Evolutionary conservation across 2,888 invertebrate genomes (phyloP).

Genomic region (Acrobasis suavella): DNA sequence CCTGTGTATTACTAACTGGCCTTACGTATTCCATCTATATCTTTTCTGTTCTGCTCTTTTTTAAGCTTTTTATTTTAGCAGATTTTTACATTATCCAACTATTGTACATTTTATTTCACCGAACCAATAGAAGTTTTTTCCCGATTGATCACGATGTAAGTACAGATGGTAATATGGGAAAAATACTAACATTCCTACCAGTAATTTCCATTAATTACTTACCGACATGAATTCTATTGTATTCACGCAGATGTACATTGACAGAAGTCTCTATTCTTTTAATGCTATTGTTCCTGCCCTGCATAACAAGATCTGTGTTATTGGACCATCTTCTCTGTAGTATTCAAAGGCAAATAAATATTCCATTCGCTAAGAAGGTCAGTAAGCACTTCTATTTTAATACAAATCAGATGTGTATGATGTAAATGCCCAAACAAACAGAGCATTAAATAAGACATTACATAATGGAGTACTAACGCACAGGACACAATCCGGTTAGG

Average conservation of each 20-base stretch:
- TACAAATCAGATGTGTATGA: neutral
- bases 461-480: constrained; percentile 1
- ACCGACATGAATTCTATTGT: neutral
- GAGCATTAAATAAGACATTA: constrained; percentile 11
- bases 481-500: neutral
- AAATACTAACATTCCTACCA: too few species aligned
- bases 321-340: neutral
- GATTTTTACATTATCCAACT: too few species aligned
- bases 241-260: neutral
- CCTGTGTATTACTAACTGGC: too few species aligned
- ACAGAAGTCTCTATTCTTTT: neutral
- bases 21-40: too few species aligned
- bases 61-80: too few species aligned
- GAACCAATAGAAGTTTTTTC: too few species aligned
- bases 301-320: constrained; percentile 2
- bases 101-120: too few species aligned
- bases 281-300: constrained; percentile 1
- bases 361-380: neutral
- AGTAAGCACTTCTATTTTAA: neutral
- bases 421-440: constrained; percentile 10
- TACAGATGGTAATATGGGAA: too few species aligned
- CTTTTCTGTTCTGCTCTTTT: too few species aligned
- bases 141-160: too few species aligned
- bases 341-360: constrained; percentile 7
- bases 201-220: neutral